These are phyloP conservation scores for Graptemys geographica DNA, from an alignment of 2,797 vertebrate genomes.

Conservation along the genomic window DNA sequence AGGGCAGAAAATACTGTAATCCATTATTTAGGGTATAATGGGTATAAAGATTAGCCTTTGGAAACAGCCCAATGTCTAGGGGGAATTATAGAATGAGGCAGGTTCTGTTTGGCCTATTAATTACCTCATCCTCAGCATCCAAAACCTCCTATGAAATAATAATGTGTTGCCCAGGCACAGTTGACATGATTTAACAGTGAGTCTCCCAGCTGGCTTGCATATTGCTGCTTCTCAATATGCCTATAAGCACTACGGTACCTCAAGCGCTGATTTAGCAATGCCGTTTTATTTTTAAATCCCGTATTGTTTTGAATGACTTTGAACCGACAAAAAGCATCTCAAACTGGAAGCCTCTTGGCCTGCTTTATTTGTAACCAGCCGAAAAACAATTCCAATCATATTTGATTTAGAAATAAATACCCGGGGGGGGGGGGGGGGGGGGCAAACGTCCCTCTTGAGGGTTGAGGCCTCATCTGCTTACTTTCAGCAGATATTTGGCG, in stretches of 20 bases:
- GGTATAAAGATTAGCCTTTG: not conserved
- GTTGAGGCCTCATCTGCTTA: slow-evolving; percentile 63
- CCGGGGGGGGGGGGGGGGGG: not conserved
- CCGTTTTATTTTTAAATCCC: slow-evolving; percentile 8
- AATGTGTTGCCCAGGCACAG: not conserved
- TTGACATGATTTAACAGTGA: slow-evolving; percentile 34
- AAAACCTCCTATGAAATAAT: slow-evolving; percentile 35
- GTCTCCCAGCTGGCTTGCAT: accelerated
- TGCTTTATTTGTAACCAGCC: slow-evolving; percentile 46
- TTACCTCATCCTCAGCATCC: slow-evolving; percentile 29
- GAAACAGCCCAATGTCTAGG: slow-evolving; percentile 19
- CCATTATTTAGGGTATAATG: not conserved
- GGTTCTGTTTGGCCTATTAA: slow-evolving; percentile 19
- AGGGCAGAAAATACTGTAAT: slow-evolving; percentile 10
- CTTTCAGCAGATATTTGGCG: slow-evolving; percentile 66
- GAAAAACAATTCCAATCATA: slow-evolving; percentile 32
- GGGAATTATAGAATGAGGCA: slow-evolving; percentile 29
- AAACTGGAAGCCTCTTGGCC: accelerated
- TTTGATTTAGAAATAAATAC: slow-evolving; percentile 60
- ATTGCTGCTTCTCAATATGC: not conserved
- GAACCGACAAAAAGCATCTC: not conserved
- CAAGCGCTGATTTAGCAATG: not conserved
- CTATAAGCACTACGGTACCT: not conserved
- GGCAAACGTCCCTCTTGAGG: not conserved
- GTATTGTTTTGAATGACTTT: not conserved